These are phyloP conservation scores for Rhinogobio ventralis DNA, from an alignment of 2,797 vertebrate species.

Conservation along the genomic window DNA sequence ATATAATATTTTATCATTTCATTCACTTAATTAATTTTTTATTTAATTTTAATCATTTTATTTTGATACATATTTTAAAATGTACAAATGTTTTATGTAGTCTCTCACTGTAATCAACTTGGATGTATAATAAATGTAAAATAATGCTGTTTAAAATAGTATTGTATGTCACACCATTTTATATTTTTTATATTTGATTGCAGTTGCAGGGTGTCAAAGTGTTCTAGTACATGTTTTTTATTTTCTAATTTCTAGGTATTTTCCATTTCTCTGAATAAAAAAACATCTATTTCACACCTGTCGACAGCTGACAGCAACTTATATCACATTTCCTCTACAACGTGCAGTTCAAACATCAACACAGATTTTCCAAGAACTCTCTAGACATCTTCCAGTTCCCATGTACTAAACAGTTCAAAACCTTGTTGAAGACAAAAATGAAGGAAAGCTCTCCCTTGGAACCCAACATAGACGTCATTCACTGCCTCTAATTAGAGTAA, in stretches of 20 bases:
- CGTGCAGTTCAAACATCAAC: slow-evolving; percentile 45
- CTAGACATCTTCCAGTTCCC: slow-evolving; percentile 21
- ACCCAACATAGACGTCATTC: slow-evolving; percentile 52
- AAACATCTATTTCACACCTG: background rate
- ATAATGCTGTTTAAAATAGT: background rate
- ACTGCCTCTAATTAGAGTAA: slow-evolving; percentile 68
- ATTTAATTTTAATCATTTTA: background rate
- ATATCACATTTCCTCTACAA: slow-evolving; percentile 27
- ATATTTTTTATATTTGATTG: background rate
- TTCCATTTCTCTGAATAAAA: background rate
- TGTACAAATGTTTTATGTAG: background rate
- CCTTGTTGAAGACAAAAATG: slow-evolving; percentile 63
- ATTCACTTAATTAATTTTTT: background rate
- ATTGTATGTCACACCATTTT: background rate
- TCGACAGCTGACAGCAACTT: background rate
- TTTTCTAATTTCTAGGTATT: background rate
- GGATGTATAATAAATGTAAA: background rate
- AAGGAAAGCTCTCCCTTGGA: slow-evolving; percentile 60
- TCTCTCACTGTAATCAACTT: background rate
- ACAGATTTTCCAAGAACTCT: slow-evolving; percentile 44
- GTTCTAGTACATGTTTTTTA: background rate
- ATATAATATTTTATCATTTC: no score
- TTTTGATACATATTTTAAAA: background rate
- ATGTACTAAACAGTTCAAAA: slow-evolving; percentile 46
- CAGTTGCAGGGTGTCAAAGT: background rate